phyloP scores from a whole-genome alignment of 2,113 vertebrate genomes.

The Cinclus mexicanus region DNA sequence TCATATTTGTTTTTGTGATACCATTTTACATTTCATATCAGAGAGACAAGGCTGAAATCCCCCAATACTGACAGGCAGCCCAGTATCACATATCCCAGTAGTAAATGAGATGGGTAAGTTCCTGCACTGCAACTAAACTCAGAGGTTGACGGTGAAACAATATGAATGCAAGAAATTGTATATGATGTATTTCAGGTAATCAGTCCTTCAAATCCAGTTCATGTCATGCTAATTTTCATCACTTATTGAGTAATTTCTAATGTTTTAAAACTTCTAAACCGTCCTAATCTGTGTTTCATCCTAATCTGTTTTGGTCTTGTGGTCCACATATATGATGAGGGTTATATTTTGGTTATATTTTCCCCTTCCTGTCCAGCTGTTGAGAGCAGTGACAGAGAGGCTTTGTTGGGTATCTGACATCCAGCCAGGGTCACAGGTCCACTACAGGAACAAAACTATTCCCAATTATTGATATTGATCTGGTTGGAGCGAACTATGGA shows the following conservation, averaged over 20 bases:
- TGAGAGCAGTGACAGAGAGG: background rate
- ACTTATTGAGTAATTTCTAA: background rate
- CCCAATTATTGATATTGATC: background rate
- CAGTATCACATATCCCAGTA: background rate
- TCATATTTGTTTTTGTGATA: background rate
- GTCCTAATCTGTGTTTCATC: background rate
- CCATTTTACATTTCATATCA: background rate
- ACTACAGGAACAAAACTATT: background rate
- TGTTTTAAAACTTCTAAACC: background rate
- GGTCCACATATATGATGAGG: background rate
- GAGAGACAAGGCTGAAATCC: background rate
- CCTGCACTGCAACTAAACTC: background rate
- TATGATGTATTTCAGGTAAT: background rate
- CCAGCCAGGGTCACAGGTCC: background rate
- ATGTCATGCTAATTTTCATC: background rate
- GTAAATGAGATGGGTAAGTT: background rate
- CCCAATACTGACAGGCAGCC: background rate
- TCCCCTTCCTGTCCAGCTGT: background rate
- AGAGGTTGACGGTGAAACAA: background rate
- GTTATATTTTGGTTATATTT: background rate
- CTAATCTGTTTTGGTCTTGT: background rate
- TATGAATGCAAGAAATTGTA: background rate
- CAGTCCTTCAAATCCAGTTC: background rate
- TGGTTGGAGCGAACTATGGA: background rate
- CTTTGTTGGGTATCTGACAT: background rate